phyloP scores from a whole-genome alignment of 2,797 vertebrate genomes.

The Aulostomus chinensis region DNA sequence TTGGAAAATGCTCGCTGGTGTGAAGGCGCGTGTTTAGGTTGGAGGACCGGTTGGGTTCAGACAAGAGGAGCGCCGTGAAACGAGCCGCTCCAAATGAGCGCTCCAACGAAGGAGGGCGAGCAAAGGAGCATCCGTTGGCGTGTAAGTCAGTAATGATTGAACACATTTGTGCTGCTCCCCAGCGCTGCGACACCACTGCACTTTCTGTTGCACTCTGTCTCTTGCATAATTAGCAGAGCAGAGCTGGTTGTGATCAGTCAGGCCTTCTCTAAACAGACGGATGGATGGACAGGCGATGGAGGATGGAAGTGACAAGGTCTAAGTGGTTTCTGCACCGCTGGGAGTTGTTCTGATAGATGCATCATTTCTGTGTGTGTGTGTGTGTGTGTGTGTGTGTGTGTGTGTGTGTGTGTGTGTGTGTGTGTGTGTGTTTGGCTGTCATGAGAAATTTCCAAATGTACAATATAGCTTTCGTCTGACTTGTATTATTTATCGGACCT shows the following conservation, averaged over 20 bases:
- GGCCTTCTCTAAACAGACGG: conserved; percentile 7
- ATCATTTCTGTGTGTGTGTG: conserved; percentile 7
- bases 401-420: conserved; percentile 2
- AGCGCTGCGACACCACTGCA: neutral
- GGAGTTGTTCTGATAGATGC: conserved; percentile 14
- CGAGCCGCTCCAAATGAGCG: no score
- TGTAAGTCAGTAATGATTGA: conserved; percentile 1
- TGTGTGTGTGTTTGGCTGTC: conserved; percentile 1
- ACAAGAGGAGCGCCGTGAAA: no score
- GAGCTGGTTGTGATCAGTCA: conserved; percentile 9
- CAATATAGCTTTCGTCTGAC: conserved; percentile 36
- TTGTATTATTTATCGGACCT: conserved; percentile 33
- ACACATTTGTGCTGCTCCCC: neutral
- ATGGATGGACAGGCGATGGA: conserved; percentile 20
- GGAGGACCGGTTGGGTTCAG: no score
- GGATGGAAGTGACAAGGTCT: conserved; percentile 31
- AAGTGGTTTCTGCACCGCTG: conserved; percentile 36
- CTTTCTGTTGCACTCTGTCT: neutral
- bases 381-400: conserved; percentile 3
- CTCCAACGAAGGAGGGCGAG: no score
- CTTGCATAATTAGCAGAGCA: conserved; percentile 14
- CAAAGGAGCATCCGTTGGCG: no score
- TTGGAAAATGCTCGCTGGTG: no score
- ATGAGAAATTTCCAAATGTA: conserved; percentile 10
- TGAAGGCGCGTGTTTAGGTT: no score